These are phyloP conservation scores for Cladopsammia gracilis DNA, from an alignment of 64 coral and sea anemone species.

Conservation along the genomic window DNA sequence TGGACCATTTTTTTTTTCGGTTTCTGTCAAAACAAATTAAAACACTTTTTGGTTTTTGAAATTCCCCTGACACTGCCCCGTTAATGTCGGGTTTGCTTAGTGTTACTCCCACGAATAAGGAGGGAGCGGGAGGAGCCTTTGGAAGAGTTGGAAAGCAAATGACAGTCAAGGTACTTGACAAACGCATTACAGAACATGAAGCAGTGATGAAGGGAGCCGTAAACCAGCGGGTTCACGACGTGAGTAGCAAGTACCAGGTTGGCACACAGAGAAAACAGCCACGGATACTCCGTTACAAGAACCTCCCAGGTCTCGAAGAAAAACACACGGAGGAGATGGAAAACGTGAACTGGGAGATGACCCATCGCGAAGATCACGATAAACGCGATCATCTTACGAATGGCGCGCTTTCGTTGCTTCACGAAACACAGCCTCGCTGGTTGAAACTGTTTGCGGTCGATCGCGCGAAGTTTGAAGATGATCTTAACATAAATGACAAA, in stretches of 20 bases:
- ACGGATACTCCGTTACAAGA: conserved; percentile 29
- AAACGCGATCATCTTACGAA: conserved; percentile 25
- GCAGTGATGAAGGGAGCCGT: conserved; percentile 42
- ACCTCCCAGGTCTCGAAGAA: conserved; percentile 36
- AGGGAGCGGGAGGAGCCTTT: too few relatives aligned
- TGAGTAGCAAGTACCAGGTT: conserved; percentile 60
- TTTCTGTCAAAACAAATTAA: too few relatives aligned
- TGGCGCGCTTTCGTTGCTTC: conserved; percentile 17
- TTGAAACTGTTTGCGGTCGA: conserved; percentile 9
- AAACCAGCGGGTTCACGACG: conserved; percentile 62
- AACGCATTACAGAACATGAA: neutral
- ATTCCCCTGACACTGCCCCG: too few relatives aligned
- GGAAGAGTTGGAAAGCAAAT: neutral
- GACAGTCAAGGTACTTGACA: neutral
- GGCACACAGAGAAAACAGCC: conserved; percentile 60
- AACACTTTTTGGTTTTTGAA: too few relatives aligned
- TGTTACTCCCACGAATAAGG: neutral
- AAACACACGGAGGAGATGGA: conserved; percentile 68
- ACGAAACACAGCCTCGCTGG: neutral
- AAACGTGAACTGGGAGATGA: conserved; percentile 63
- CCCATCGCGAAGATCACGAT: conserved; percentile 60
- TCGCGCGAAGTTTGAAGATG: conserved; percentile 30
- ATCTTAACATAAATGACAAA: conserved; percentile 71
- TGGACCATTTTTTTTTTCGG: too few relatives aligned
- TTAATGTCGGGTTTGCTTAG: neutral